Conservation (phyloP, 2,888 invertebrate genomes). For the Ennomos fuscantarius region DNA sequence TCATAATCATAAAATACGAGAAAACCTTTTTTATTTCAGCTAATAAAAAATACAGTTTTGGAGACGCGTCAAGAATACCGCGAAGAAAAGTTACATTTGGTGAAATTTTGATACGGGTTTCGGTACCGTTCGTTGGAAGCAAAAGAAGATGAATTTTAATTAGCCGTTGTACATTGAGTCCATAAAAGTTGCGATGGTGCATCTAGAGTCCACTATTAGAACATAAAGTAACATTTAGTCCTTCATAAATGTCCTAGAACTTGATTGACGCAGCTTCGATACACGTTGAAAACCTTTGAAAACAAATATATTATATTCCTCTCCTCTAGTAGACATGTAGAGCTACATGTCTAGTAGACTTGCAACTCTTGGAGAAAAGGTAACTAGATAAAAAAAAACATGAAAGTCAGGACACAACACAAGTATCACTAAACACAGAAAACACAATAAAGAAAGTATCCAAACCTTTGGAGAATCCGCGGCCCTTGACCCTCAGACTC, state of each 20-base stretch:
- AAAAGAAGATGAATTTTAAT: no score
- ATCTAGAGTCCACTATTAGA: no score
- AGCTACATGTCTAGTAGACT: no score
- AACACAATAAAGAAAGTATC: constrained; percentile 19
- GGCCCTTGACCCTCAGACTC: constrained; percentile 63
- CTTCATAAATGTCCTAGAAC: no score
- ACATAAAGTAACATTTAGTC: no score
- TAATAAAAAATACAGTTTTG: constrained; percentile 38
- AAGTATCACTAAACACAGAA: neutral
- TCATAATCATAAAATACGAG: constrained; percentile 41
- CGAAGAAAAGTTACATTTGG: constrained; percentile 9
- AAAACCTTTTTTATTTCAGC: constrained; percentile 39
- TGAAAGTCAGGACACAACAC: neutral
- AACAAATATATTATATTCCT: no score
- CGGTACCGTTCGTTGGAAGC: neutral
- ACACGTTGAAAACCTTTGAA: no score
- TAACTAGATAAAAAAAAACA: neutral
- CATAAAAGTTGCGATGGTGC: no score
- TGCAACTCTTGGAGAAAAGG: no score
- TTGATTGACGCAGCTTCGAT: no score
- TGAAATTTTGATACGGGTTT: constrained; percentile 4
- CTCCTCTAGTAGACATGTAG: no score
- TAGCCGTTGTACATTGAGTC: no score
- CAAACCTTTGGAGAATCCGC: constrained; percentile 57
- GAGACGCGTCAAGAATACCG: constrained; percentile 35